Conservation (phyloP, 1,140 invertebrate species). For the Phenacoccus solenopsis region DNA sequence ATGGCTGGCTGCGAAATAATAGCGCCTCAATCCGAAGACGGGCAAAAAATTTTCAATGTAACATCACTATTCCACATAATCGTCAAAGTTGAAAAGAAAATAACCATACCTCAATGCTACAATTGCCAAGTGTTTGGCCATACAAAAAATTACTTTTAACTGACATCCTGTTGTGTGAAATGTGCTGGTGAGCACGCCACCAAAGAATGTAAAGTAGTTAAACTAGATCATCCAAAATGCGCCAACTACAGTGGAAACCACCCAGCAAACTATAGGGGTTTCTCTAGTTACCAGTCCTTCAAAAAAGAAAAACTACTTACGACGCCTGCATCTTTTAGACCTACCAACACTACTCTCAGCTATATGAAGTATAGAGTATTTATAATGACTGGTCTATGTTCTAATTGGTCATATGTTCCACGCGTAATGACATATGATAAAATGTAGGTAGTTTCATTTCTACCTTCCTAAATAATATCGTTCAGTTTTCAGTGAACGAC, state of each 20-base stretch:
- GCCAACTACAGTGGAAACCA: constrained; percentile 31
- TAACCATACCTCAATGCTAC: constrained; percentile 27
- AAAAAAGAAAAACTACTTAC: neutral
- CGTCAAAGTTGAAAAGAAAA: constrained; percentile 7
- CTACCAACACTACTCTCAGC: neutral
- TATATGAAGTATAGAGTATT: no score
- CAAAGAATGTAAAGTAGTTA: constrained; percentile 31
- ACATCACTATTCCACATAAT: neutral
- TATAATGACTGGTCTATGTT: no score
- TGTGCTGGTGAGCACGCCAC: constrained; percentile 31
- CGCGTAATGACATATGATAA: no score
- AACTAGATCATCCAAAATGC: constrained; percentile 27
- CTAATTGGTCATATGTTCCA: no score
- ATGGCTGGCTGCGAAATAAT: neutral
- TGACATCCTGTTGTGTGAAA: constrained; percentile 30
- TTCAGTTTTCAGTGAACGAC: no score
- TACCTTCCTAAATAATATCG: no score
- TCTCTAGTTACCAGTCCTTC: constrained; percentile 25
- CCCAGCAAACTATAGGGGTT: constrained; percentile 33
- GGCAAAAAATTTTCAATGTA: constrained; percentile 15
- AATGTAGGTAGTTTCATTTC: no score
- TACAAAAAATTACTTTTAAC: constrained; percentile 31
- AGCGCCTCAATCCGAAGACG: neutral
- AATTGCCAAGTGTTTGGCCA: constrained; percentile 33
- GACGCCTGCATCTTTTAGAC: neutral